Evolutionary conservation across 2,797 vertebrate species (phyloP), one percentile per base, ranked within the genome.

Genomic region (Centropyge bicolor): DNA sequence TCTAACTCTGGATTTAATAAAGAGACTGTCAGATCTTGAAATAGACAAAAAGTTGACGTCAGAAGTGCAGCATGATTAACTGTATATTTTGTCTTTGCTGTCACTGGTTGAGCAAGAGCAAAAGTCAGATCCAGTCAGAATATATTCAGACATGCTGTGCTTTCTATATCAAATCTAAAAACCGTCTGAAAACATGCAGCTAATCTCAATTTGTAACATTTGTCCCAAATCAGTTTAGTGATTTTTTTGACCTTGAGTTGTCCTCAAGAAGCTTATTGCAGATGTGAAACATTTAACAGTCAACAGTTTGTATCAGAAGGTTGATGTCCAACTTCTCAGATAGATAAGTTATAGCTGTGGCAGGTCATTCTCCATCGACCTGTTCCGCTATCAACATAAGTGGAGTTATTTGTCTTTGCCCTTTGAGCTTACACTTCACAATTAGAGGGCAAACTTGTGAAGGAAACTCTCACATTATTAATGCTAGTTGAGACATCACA

Each of bases 291-390:
- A 48, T 48, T n/a, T 14, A 35, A 49, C 24, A 38, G 46, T 41
- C 9, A 35, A 4, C 8, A 51, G 11, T 20, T 49, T 61, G 36
- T 49, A 22, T 31, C 20, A 72, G 19, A 62, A 27, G 40, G 31
- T 16, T 36, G 11, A 40, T 35, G 19, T 31, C 35, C 24, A 24
- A 19, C 38, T 22, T 14, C 40, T 64, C 46, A 78, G 40, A 2
- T 41, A 14, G 22, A 55, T 19, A 51, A 56, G 65, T 52, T 38
- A 57, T 31, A 54, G 13, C 5, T 20, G 36, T 51, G 17, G 43
- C 35, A 62, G 51, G 43, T 22, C 45, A 35, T n/a, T 52, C 14
- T 38, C 40, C 41, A 22, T 35, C 72, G 56, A 72, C 67, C 62
- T 76, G 46, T 52, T 57, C 22, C 24, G n/a, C 20, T 20, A 46